Percentiles rank a stretch among this genome's conserved stretches.
Evolutionary conservation across 53 echinoderm and acorn worm genomes (phyloP).

Genomic region (Zoroaster sp.): DNA sequence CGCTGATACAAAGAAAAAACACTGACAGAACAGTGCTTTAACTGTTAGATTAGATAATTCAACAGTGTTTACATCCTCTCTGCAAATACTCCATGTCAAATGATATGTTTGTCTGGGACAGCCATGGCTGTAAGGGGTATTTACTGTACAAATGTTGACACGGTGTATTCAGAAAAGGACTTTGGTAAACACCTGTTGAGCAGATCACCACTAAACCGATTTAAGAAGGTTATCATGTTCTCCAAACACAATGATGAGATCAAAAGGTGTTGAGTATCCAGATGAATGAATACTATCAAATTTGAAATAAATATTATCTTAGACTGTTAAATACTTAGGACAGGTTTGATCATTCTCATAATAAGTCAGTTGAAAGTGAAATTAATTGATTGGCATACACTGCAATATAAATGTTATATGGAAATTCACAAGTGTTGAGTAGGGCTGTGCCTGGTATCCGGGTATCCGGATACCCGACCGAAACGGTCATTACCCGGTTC

Average conservation of each 20-base stretch:
- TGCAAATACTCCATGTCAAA: neutral
- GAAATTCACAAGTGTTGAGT: too few species aligned
- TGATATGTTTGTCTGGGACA: neutral
- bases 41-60: neutral
- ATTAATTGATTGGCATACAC: too few species aligned
- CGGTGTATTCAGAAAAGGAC: neutral
- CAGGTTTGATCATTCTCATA: neutral
- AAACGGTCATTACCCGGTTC: too few species aligned
- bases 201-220: neutral
- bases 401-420: too few species aligned
- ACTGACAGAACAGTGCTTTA: neutral
- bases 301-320: too few species aligned
- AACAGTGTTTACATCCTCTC: neutral
- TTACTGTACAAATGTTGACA: conserved; percentile 14
- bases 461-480: too few species aligned
- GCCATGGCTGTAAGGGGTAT: neutral
- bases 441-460: too few species aligned
- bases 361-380: too few species aligned
- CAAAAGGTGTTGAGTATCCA: too few species aligned
- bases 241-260: neutral
- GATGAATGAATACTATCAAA: too few species aligned
- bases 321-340: too few species aligned
- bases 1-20: neutral
- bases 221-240: neutral
- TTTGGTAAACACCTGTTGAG: neutral